A percentile compares a stretch with the other conserved stretches of the same genome.
Conservation (phyloP, 1,140 invertebrate genomes). For the Pissodes strobi region DNA sequence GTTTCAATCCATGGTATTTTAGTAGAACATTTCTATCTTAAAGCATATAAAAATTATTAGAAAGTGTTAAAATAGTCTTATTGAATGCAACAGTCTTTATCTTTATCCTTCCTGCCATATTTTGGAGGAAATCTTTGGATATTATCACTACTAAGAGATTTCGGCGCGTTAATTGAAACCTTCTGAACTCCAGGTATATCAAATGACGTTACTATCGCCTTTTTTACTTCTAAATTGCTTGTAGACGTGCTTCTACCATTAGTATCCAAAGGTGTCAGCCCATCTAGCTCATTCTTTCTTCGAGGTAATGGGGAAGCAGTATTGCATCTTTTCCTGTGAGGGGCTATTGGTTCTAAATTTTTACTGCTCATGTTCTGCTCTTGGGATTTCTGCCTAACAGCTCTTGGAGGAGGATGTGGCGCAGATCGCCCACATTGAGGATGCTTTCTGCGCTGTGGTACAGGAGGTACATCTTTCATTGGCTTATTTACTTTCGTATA, state of each 20-base stretch:
- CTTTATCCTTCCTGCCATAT: constrained; percentile 37
- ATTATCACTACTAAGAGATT: constrained; percentile 19
- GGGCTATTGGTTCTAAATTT: constrained; percentile 34
- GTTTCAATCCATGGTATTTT: constrained; percentile 31
- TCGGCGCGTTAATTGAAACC: constrained; percentile 6
- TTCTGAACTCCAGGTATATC: constrained; percentile 36
- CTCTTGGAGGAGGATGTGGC: constrained; percentile 33
- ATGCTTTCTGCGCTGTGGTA: constrained; percentile 33
- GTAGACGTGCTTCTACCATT: constrained; percentile 30
- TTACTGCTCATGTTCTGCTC: constrained; percentile 21
- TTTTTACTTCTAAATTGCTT: constrained; percentile 32
- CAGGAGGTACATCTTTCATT: constrained; percentile 8
- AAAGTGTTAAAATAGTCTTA: constrained; percentile 38
- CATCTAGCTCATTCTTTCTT: constrained; percentile 13
- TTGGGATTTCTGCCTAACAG: constrained; percentile 36
- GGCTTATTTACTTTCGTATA: constrained; percentile 42
- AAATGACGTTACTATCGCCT: constrained; percentile 37
- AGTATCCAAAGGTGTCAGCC: background rate
- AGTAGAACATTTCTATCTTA: constrained; percentile 41
- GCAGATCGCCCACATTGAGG: too few relatives aligned
- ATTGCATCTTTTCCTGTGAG: constrained; percentile 34
- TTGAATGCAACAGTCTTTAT: constrained; percentile 48
- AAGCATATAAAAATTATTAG: constrained; percentile 34
- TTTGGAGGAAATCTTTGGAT: constrained; percentile 26
- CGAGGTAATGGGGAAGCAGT: constrained; percentile 36